Percentiles rank a stretch among this genome's conserved stretches.
Evolutionary conservation across 1,140 invertebrate species (phyloP).

Genomic region (Pristionchus pacificus): DNA sequence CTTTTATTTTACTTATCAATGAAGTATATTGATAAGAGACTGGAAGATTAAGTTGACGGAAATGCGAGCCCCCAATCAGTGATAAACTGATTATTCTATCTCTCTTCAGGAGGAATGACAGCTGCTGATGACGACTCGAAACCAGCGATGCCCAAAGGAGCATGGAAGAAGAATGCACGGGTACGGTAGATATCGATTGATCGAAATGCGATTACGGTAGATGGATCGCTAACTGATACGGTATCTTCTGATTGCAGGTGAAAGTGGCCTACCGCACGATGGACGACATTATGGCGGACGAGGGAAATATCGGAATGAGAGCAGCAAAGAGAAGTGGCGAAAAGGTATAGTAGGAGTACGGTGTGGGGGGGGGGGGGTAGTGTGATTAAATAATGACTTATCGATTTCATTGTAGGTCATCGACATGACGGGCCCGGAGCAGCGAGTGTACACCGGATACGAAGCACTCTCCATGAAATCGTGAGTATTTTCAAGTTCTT

Average conservation of each 20-base stretch:
- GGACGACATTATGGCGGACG: slow-evolving; percentile 88
- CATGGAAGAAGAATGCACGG: slow-evolving; percentile 51
- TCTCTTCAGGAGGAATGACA: neutral
- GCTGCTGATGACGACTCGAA: slow-evolving; percentile 36
- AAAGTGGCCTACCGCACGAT: slow-evolving; percentile 72
- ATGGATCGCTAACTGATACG: too few species aligned
- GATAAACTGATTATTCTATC: slow-evolving; percentile 7
- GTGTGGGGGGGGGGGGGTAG: too few species aligned
- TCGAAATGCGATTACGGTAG: too few species aligned
- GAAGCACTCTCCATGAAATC: slow-evolving; percentile 44
- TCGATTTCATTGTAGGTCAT: slow-evolving; percentile 79
- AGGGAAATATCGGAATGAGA: slow-evolving; percentile 58
- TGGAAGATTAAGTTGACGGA: too few species aligned
- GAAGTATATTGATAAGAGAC: too few species aligned
- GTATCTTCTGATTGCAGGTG: neutral
- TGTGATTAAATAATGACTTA: slow-evolving; percentile 59
- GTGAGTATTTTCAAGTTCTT: slow-evolving; percentile 26
- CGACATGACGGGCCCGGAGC: slow-evolving; percentile 93
- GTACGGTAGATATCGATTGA: too few species aligned
- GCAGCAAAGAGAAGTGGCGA: slow-evolving; percentile 25
- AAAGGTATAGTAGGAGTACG: slow-evolving; percentile 10
- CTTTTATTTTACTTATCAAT: too few species aligned
- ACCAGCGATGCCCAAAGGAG: slow-evolving; percentile 27
- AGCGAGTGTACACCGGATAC: slow-evolving; percentile 74
- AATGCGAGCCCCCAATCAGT: too few species aligned